A percentile compares a stretch with the other conserved stretches of the same genome.
Conservation (phyloP, 2,113 vertebrate genomes). For the Triplophysa siluroides region DNA sequence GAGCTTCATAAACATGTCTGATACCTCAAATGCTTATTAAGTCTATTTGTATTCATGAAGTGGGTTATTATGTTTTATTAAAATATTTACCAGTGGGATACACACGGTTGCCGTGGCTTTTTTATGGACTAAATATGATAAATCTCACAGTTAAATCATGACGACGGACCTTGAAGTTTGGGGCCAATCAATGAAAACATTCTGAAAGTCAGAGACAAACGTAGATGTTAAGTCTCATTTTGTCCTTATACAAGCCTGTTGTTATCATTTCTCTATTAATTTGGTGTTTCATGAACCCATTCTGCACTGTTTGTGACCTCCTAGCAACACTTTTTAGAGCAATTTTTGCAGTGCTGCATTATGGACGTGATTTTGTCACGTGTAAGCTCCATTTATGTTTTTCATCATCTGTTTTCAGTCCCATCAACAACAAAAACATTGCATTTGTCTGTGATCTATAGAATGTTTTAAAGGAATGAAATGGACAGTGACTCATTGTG, state of each 20-base stretch:
- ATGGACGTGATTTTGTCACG: no score
- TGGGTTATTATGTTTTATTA: constrained; percentile 5
- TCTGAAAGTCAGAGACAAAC: not conserved
- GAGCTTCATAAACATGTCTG: not conserved
- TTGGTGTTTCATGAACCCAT: no score
- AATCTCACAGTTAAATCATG: constrained; percentile 7
- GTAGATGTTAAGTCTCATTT: not conserved
- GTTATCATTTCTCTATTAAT: no score
- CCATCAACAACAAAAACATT: not conserved
- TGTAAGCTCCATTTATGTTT: not conserved
- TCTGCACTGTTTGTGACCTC: no score
- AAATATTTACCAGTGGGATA: constrained; percentile 12
- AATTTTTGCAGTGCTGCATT: no score
- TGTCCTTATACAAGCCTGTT: not conserved
- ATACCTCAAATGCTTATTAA: not conserved
- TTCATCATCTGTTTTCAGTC: not conserved
- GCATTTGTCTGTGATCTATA: not conserved
- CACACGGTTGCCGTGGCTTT: constrained; percentile 5
- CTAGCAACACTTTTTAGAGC: no score
- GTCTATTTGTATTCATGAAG: constrained; percentile 36
- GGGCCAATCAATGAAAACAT: not conserved
- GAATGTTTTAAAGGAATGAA: not conserved
- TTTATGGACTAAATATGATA: not conserved
- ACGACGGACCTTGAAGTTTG: not conserved
- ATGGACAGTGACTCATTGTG: not conserved